Evolutionary conservation across 2,113 vertebrate species (phyloP), one percentile per base, ranked within the genome.

Genomic region (Malaclemys terrapin): DNA sequence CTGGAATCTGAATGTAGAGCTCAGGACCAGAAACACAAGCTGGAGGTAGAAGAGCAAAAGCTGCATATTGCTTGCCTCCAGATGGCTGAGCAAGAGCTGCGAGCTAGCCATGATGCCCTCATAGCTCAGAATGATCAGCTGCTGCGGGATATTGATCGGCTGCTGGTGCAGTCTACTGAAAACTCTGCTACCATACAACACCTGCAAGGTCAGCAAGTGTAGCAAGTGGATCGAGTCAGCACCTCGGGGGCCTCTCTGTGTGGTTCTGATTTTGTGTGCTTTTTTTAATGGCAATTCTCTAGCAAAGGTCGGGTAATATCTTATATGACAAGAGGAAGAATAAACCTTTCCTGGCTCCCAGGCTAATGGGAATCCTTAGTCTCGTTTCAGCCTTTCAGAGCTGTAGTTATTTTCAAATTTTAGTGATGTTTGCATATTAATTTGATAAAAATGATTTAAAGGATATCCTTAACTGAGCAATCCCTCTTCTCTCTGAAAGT

Each of bases 151-250:
- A 4, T 84, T 35, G 86, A 42, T 5, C 93, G 20, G 11, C 93
- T 95, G 45, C 35, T 52, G 72, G 27, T 42, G 75, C 4, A 49
- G 24, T 79, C 96, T 42, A 52, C 87, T 1, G 72, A 87, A 25
- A 75, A 11, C 3, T 62, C 89, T 20, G 29, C 82, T 53, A 1
- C 94, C 19, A 17, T 91, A 50, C 89, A 98, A 6, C 90, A 95
- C 11, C 96, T 99, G 14, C 97, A 98, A 97, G 99, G 99, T 99
- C 90, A 98, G 97, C 95, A 93, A 29, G 52, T 10, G 1, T 16
- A 35, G 59, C 27, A 6, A 1, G 27, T 53, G 1, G 42, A 5
- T 31, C 47, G 47, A 65, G 82, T 80, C 62, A 81, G 16, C 1
- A 47, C 65, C 88, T 87, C 59, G 22, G n/a, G 78, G 81, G 27